A percentile compares a stretch with the other conserved stretches of the same genome.
phyloP scores from a whole-genome alignment of 1,140 invertebrate genomes.

The Sitobion miscanthi region DNA sequence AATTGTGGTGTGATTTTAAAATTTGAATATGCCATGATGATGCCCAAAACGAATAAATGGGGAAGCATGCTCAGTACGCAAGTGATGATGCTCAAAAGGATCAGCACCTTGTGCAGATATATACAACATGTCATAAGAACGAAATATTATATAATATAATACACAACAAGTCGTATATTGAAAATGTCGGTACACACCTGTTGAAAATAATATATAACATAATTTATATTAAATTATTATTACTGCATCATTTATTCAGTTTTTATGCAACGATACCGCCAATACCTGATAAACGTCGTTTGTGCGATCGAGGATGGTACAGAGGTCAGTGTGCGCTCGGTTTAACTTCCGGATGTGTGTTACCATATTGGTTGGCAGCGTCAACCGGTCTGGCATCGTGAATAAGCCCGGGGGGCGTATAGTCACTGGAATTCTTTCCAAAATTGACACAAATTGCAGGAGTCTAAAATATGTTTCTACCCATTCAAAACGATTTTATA shows the following conservation, averaged over 20 bases:
- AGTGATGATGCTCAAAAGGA: constrained; percentile 26
- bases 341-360: background rate
- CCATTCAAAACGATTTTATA: background rate
- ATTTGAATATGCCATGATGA: constrained; percentile 53
- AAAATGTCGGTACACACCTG: too few relatives aligned
- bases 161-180: background rate
- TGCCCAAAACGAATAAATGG: constrained; percentile 52
- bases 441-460: background rate
- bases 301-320: constrained; percentile 40
- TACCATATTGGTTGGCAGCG: background rate
- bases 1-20: constrained; percentile 51
- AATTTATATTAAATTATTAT: background rate
- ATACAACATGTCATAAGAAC: too few relatives aligned
- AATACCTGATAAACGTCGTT: constrained; percentile 52
- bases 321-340: constrained; percentile 35
- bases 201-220: too few relatives aligned
- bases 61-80: constrained; percentile 47
- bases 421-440: background rate
- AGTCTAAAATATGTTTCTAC: background rate
- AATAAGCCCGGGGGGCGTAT: background rate
- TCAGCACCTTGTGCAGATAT: background rate
- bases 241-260: background rate
- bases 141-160: background rate
- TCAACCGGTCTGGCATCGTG: background rate
- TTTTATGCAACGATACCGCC: background rate